Conservation (phyloP, 2,113 vertebrate species). For the Tretioscincus oriximinensis region DNA sequence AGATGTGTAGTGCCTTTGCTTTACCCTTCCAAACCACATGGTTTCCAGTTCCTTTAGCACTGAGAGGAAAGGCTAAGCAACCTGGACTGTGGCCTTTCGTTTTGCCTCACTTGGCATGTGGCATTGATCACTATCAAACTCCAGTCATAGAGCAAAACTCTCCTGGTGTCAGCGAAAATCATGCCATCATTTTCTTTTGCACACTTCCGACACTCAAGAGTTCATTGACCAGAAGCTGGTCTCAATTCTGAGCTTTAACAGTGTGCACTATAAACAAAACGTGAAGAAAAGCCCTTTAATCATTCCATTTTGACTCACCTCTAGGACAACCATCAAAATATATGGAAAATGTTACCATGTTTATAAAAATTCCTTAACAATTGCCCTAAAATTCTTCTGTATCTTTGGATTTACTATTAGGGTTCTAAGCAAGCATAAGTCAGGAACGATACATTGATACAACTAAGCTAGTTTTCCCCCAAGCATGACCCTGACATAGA, state of each 20-base stretch:
- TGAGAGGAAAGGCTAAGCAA: neutral
- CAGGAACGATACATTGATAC: neutral
- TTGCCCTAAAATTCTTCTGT: too few relatives aligned
- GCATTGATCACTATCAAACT: slow-evolving; percentile 76
- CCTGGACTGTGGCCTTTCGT: rapidly evolving
- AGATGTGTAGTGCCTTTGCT: neutral
- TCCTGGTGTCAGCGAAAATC: slow-evolving; percentile 79
- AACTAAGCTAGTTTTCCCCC: neutral
- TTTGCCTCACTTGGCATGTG: slow-evolving; percentile 33
- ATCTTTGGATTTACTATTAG: too few relatives aligned
- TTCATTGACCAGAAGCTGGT: slow-evolving; percentile 52
- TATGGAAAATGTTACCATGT: too few relatives aligned
- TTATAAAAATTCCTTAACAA: too few relatives aligned
- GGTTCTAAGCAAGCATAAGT: neutral
- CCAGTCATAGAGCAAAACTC: slow-evolving; percentile 71
- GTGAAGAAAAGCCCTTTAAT: rapidly evolving
- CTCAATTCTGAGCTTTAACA: slow-evolving; percentile 73
- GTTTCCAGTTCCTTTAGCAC: neutral
- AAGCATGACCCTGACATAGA: neutral
- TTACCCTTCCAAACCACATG: too few relatives aligned
- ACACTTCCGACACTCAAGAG: slow-evolving; percentile 82
- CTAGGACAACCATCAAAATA: neutral
- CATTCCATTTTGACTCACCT: neutral
- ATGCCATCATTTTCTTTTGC: slow-evolving; percentile 67
- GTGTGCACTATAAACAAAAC: slow-evolving; percentile 32